Conservation (phyloP, 2,797 vertebrate genomes). For the Gadopsis bispinosus region DNA sequence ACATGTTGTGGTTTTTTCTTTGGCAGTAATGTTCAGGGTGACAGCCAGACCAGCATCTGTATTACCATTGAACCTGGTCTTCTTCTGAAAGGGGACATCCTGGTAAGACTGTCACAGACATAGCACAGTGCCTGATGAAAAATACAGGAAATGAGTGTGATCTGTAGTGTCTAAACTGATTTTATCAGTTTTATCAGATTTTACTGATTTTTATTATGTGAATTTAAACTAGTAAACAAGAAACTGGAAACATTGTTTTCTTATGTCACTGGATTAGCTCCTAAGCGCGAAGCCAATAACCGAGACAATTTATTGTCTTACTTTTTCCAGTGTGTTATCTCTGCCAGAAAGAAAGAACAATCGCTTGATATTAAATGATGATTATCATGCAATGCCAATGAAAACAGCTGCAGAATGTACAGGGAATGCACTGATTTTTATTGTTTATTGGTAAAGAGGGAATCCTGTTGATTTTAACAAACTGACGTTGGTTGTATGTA, state of each 20-base stretch:
- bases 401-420: constrained; percentile 28
- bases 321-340: neutral
- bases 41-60: constrained; percentile 96
- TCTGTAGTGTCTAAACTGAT: neutral
- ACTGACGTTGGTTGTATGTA: constrained; percentile 1
- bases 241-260: neutral
- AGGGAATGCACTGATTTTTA: constrained; percentile 13
- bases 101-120: constrained; percentile 90
- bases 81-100: constrained; percentile 95
- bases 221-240: neutral
- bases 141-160: no score
- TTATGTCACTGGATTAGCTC: neutral
- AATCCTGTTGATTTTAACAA: constrained; percentile 58
- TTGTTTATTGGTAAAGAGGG: constrained; percentile 42
- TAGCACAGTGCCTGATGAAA: constrained; percentile 13
- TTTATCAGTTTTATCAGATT: no score
- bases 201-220: neutral
- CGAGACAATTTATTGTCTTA: constrained; percentile 34
- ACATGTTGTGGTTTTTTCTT: constrained; percentile 12
- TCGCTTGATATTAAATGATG: neutral
- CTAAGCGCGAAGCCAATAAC: constrained; percentile 1
- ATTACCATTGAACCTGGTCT: constrained; percentile 97
- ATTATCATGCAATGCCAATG: neutral
- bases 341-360: constrained; percentile 18
- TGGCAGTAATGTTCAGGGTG: constrained; percentile 93